These are phyloP conservation scores for Eupithecia dodoneata DNA, from an alignment of 2,888 invertebrate genomes.

Conservation along the genomic window DNA sequence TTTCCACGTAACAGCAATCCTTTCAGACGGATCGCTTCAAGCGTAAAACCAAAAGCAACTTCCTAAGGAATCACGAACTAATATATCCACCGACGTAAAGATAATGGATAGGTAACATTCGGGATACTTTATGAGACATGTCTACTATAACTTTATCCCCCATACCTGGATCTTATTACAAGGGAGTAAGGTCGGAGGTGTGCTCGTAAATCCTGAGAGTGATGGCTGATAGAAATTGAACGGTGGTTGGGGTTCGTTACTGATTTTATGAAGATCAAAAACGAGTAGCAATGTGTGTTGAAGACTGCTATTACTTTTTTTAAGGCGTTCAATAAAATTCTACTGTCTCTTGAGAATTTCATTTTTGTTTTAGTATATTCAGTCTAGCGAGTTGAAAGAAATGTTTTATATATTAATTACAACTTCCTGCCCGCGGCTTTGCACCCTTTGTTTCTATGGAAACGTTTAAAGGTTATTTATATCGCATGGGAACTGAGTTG, in stretches of 20 bases:
- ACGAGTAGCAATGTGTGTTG: slow-evolving; percentile 8
- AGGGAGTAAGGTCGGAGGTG: slow-evolving; percentile 19
- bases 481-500: too few species aligned
- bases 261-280: slow-evolving; percentile 10
- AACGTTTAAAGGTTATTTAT: too few species aligned
- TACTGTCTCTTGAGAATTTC: background rate
- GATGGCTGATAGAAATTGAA: slow-evolving; percentile 22
- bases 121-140: slow-evolving; percentile 39
- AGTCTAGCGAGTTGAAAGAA: background rate
- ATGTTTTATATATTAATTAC: background rate
- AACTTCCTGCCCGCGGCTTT: too few species aligned
- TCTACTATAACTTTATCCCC: slow-evolving; percentile 17
- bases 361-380: background rate
- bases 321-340: background rate
- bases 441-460: too few species aligned
- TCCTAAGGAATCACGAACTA: slow-evolving; percentile 30
- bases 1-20: slow-evolving; percentile 20
- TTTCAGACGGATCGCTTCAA: slow-evolving; percentile 20
- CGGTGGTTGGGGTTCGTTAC: background rate
- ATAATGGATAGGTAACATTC: slow-evolving; percentile 39
- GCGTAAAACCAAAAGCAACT: slow-evolving; percentile 20
- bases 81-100: slow-evolving; percentile 33
- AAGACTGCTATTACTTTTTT: slow-evolving; percentile 6
- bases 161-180: slow-evolving; percentile 19
- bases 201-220: slow-evolving; percentile 24